Base-by-base conservation (phyloP, 2,797 vertebrate species). In the Mallotus villosus region DNA sequence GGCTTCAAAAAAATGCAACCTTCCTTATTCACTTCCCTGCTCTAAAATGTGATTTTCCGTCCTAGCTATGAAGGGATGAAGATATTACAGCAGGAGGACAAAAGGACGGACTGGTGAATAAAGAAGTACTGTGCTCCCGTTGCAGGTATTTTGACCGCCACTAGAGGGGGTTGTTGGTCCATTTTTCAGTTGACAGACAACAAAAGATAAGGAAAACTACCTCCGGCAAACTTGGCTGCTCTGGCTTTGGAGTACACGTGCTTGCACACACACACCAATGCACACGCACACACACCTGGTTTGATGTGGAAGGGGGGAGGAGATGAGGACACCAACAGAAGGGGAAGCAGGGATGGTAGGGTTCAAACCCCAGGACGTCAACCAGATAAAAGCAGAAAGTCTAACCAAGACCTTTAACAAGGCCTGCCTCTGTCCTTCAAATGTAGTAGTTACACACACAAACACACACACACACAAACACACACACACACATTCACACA, bases 401-500 rank as follows among this genome's bases (percentile, higher is more conserved):
- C 32, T 3, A 29, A 32, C 29, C 19, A 29, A 63, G 9, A 63
- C 62, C 29, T n/a, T 63, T 32, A 63, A 19, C 29, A 34, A 62
- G 27, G 62, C 32, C 29, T 32, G 14, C 62, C 32, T 19, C 62
- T 29, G 19, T 34, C 32, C 32, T 19, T 62, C 27, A 29, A 62
- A 55, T 16, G 1, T 17, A 55, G 17, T 1, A 55, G 16, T n/a
- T 14, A 70, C 68, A 19, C 57, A 60, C 51, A 60, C 21, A 17
- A 21, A 46, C 22, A 66, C 64, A 66, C 21, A 25, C 64, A 19
- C 24, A 67, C 46, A 67, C 41, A 27, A 1, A 25, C 21, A 67
- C 65, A 67, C 65, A 53, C 34, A 51, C 41, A 46, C 67, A 78
- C 41, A 27, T 1, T 17, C 21, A 67, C 65, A 67, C 65, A 53